Conservation (phyloP, 1,140 invertebrate species). For the Zaprionus capensis region DNA sequence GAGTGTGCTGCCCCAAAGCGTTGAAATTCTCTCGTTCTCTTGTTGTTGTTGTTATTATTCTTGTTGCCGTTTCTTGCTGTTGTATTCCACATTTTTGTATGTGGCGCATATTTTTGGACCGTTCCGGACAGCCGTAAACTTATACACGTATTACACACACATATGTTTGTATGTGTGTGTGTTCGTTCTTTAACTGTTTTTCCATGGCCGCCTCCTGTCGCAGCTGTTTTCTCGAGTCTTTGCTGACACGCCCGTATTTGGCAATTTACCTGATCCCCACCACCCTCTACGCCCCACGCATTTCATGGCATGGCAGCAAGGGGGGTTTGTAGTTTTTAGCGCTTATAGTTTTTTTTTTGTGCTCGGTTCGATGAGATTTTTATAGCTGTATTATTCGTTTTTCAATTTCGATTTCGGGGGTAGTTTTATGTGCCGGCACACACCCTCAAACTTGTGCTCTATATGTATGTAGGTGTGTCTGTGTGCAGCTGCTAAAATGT, state of each 20-base stretch:
- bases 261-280: slow-evolving; percentile 26
- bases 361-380: slow-evolving; percentile 60
- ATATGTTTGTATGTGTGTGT: not conserved
- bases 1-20: slow-evolving; percentile 43
- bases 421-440: slow-evolving; percentile 65
- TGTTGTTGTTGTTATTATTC: slow-evolving; percentile 37
- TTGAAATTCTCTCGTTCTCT: slow-evolving; percentile 51
- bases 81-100: slow-evolving; percentile 38
- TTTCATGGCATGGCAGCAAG: not conserved
- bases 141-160: slow-evolving; percentile 2
- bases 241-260: slow-evolving; percentile 43
- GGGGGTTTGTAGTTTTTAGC: slow-evolving; percentile 28
- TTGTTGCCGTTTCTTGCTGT: slow-evolving; percentile 20
- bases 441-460: slow-evolving; percentile 64
- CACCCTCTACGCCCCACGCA: slow-evolving; percentile 1
- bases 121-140: slow-evolving; percentile 32
- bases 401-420: slow-evolving; percentile 63
- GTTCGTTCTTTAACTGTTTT: slow-evolving; percentile 48
- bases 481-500: slow-evolving; percentile 45
- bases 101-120: slow-evolving; percentile 19
- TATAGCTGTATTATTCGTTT: slow-evolving; percentile 34
- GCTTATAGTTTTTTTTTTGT: slow-evolving; percentile 16
- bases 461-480: slow-evolving; percentile 29
- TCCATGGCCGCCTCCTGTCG: slow-evolving; percentile 41
- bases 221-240: slow-evolving; percentile 42